Evolutionary conservation across 2,888 invertebrate species (phyloP), one percentile per base, ranked within the genome.

Genomic region (Phortica magna): DNA sequence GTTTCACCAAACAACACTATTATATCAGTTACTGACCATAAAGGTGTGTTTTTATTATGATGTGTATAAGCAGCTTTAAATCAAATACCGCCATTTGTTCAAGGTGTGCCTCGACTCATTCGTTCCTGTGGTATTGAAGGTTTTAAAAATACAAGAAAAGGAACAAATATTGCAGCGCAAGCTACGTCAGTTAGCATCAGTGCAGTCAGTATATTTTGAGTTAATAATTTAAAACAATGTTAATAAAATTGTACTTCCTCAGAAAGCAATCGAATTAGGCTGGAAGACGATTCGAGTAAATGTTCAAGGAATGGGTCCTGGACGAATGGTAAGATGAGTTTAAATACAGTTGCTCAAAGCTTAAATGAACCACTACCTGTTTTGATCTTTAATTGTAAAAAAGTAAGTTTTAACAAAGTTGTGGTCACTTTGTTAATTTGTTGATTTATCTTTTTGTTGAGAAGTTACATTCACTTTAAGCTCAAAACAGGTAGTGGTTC

Each of bases 161-260:
- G 98, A 79, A 99, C 99, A 5, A 98, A 98, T 90, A 96, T 99
- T 87, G 99, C 99, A 57, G 99, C 98, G 1, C 98, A 99, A 92
- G 96, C 98, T 12, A 97, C 98, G 39, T 98, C 97, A 39, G 95
- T 98, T 75, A 94, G 93, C 77, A 92, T 98, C 83, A 95, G 96
- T 82, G 92, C 93, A 77, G 97, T 97, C 93, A 93, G 94, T 80
- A 43, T 6, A 41, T 14, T 41, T 39, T 19, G 12, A 42, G 10
- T 43, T 10, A 67, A 10, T 59, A 48, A 64, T 73, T 17, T 17
- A 59, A 19, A 59, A 17, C 9, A 59, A 19, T 59, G 14, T 19
- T 17, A 9, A 59, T 19, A 19, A 22, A 22, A 22, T 10, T 17
- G 53, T 64, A n/a, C 9, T 14, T n/a, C 77, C 81, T 93, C 92